phyloP scores from a whole-genome alignment of 1,140 invertebrate species.

The Aporrectodea caliginosa region DNA sequence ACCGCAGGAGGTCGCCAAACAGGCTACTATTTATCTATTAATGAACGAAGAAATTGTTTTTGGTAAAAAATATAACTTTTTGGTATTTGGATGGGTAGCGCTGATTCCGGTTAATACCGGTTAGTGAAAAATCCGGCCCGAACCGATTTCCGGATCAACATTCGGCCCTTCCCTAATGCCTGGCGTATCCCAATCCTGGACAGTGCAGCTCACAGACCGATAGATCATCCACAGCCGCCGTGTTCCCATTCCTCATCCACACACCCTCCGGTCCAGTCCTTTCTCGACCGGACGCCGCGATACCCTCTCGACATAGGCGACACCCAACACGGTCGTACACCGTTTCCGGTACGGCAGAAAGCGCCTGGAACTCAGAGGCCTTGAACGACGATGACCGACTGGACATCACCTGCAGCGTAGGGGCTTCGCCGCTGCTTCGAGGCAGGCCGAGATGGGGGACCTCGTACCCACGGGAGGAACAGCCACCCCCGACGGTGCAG shows the following conservation, averaged over 20 bases:
- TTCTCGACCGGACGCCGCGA: not conserved
- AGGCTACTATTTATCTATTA: not conserved
- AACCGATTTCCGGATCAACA: too few relatives aligned
- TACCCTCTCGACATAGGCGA: conserved; percentile 31
- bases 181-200: not conserved
- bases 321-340: conserved; percentile 31
- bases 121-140: not conserved
- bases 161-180: not conserved
- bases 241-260: not conserved
- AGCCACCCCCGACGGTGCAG: too few relatives aligned
- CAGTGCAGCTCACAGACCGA: not conserved
- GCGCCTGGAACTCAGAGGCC: too few relatives aligned
- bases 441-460: not conserved
- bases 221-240: not conserved
- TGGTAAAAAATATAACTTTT: not conserved
- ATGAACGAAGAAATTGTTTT: not conserved
- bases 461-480: too few relatives aligned
- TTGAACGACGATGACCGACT: too few relatives aligned
- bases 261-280: not conserved
- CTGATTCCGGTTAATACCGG: not conserved
- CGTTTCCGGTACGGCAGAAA: not conserved
- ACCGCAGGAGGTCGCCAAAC: too few relatives aligned
- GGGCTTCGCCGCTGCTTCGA: too few relatives aligned
- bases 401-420: too few relatives aligned
- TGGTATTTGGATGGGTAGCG: not conserved